Evolutionary conservation across 2,797 vertebrate species (phyloP).

Genomic region (Tapera naevia): DNA sequence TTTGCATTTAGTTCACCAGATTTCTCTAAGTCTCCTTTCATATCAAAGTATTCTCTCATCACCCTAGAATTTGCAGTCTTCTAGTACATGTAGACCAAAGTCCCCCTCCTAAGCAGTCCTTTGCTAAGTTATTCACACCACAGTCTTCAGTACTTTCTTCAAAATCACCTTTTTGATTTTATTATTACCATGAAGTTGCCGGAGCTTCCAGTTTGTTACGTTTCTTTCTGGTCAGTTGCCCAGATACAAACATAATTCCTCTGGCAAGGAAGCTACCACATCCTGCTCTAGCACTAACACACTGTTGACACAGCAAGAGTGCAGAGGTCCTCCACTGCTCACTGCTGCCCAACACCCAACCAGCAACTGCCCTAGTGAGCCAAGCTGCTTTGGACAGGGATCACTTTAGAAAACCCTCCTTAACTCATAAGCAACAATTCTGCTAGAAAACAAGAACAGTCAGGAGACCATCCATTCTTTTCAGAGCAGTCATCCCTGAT

Average conservation of each 20-base stretch:
- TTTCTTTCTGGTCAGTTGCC: neutral
- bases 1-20: neutral
- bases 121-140: neutral
- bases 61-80: neutral
- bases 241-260: neutral
- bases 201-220: neutral
- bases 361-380: neutral
- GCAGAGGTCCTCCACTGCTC: neutral
- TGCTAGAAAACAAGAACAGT: neutral
- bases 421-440: neutral
- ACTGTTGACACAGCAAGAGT: neutral
- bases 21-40: neutral
- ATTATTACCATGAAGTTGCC: neutral
- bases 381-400: neutral
- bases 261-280: neutral
- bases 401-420: neutral
- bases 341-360: too few relatives aligned
- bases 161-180: neutral
- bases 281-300: neutral
- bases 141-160: neutral
- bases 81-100: neutral
- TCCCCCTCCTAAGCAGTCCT: neutral
- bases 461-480: neutral
- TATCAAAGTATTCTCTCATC: neutral
- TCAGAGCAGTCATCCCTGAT: rapidly evolving